Percentiles rank a stretch among this genome's conserved stretches.
phyloP scores from a whole-genome alignment of 2,888 invertebrate genomes.

The Trichopoda pennipes region DNA sequence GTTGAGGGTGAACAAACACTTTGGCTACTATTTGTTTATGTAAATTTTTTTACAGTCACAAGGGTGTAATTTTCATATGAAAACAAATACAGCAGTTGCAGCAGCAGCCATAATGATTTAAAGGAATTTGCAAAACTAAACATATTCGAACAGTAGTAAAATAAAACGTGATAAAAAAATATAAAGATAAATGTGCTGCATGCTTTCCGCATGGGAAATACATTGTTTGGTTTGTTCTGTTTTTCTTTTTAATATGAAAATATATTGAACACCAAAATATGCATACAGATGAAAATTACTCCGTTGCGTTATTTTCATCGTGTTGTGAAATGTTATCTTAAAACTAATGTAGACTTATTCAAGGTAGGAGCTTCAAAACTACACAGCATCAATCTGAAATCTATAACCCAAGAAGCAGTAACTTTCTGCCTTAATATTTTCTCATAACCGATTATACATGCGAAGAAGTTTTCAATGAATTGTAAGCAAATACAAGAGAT shows the following conservation, averaged over 20 bases:
- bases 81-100: slow-evolving; percentile 1
- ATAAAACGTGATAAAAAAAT: slow-evolving; percentile 31
- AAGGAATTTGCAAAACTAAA: slow-evolving; percentile 43
- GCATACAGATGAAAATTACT: no score
- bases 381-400: no score
- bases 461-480: no score
- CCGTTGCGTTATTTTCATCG: no score
- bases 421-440: no score
- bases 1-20: slow-evolving; percentile 54
- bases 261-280: background rate
- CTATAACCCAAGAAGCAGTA: no score
- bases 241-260: background rate
- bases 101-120: slow-evolving; percentile 32
- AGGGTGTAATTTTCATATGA: slow-evolving; percentile 45
- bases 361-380: no score
- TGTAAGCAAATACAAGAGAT: no score
- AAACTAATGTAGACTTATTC: no score
- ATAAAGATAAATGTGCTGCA: slow-evolving; percentile 7
- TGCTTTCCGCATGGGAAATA: slow-evolving; percentile 32
- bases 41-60: slow-evolving; percentile 11
- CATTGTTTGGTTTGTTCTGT: background rate
- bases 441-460: no score
- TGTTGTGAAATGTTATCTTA: no score
- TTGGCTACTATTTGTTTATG: slow-evolving; percentile 13
- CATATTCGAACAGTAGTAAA: slow-evolving; percentile 37